Conservation (phyloP, 2,888 invertebrate genomes). For the Morpho helenor region DNA sequence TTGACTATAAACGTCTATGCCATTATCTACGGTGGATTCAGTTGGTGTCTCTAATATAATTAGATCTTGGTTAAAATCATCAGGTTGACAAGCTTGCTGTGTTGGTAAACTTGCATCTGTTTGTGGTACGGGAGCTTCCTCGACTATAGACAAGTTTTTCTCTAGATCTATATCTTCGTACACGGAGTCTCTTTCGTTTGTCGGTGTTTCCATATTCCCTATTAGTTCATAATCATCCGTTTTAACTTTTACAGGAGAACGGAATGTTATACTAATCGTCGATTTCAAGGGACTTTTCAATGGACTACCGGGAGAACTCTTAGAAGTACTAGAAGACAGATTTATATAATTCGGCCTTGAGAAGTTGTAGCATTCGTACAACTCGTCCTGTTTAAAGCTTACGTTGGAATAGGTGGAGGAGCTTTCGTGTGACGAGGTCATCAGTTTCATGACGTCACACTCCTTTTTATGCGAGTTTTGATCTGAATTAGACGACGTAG, state of each 20-base stretch:
- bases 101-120: constrained; percentile 77
- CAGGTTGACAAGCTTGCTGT: constrained; percentile 78
- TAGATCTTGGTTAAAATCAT: constrained; percentile 51
- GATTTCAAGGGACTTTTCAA: constrained; percentile 81
- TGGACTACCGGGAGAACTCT: constrained; percentile 64
- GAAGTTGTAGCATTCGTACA: constrained; percentile 64
- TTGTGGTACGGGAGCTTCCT: constrained; percentile 76
- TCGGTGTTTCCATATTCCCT: constrained; percentile 52
- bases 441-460: constrained; percentile 47
- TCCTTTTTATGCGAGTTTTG: constrained; percentile 42
- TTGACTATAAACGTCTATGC: constrained; percentile 83
- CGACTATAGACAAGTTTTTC: constrained; percentile 71
- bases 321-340: constrained; percentile 64
- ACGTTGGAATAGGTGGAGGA: constrained; percentile 64
- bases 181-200: constrained; percentile 71
- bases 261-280: constrained; percentile 85
- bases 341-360: constrained; percentile 70
- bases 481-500: constrained; percentile 63
- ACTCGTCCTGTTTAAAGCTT: constrained; percentile 55
- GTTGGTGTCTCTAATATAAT: constrained; percentile 79
- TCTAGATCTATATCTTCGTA: constrained; percentile 80
- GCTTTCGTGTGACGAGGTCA: constrained; percentile 73
- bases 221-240: constrained; percentile 70
- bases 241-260: constrained; percentile 79
- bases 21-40: constrained; percentile 59